Percentiles rank a stretch among this genome's conserved stretches.
Evolutionary conservation across 30 jellyfish, hydroid and myxozoan species (phyloP).

Genomic region (Pseudorhiza aurosa): DNA sequence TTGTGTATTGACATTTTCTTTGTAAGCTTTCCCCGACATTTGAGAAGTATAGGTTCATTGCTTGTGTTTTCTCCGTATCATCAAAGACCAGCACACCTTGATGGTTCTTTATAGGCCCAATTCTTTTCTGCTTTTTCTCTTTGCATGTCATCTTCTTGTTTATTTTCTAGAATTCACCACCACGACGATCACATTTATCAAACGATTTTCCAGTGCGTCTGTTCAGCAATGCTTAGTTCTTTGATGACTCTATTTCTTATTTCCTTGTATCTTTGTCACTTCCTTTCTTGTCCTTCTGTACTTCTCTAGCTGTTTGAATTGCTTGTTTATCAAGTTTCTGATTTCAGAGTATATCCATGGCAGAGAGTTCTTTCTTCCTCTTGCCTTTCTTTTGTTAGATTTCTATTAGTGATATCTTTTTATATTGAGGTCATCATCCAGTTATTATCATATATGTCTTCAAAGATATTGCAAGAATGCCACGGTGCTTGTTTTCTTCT

Average conservation of each 20-base stretch:
- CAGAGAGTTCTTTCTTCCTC: slow-evolving; percentile 21
- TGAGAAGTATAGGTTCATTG: slow-evolving; percentile 37
- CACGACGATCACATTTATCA: slow-evolving; percentile 25
- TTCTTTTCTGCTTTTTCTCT: slow-evolving; percentile 32
- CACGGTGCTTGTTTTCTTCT: slow-evolving; percentile 20
- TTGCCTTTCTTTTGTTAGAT: slow-evolving; percentile 50
- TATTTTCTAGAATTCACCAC: slow-evolving; percentile 42
- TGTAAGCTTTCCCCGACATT: slow-evolving; percentile 34
- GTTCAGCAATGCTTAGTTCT: slow-evolving; percentile 55
- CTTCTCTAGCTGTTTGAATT: slow-evolving; percentile 29
- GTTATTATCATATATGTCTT: slow-evolving; percentile 29
- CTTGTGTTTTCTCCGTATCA: slow-evolving; percentile 36
- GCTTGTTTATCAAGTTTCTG: slow-evolving; percentile 49
- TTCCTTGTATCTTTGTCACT: slow-evolving; percentile 25
- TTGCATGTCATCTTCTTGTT: slow-evolving; percentile 32
- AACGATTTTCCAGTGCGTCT: slow-evolving; percentile 32
- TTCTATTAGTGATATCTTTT: slow-evolving; percentile 30
- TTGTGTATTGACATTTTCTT: slow-evolving; percentile 17
- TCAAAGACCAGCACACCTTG: slow-evolving; percentile 33
- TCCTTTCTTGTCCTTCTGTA: slow-evolving; percentile 43
- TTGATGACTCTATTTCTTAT: slow-evolving; percentile 32
- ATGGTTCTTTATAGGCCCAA: slow-evolving; percentile 37
- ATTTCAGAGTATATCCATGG: slow-evolving; percentile 45
- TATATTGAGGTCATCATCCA: slow-evolving; percentile 26
- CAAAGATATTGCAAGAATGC: slow-evolving; percentile 14